Percentiles rank a stretch among this genome's conserved stretches.
phyloP scores from a whole-genome alignment of 1,140 invertebrate species.

The Nasonia vitripennis region DNA sequence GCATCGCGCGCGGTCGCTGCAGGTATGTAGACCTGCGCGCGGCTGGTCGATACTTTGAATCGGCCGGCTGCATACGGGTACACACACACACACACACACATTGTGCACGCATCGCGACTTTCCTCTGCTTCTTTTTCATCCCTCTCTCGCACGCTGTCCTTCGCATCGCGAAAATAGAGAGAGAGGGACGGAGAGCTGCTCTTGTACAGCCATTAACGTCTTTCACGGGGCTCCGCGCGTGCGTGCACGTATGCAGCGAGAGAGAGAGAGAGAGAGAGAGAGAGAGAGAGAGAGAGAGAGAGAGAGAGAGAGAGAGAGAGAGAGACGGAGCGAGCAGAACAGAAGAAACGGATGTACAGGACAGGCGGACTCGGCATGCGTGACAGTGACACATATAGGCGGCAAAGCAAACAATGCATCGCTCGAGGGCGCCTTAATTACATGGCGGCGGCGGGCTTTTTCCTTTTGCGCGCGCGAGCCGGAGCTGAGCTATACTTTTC shows the following conservation, averaged over 20 bases:
- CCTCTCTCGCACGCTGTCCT: slow-evolving; percentile 21
- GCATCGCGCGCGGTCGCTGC: not conserved
- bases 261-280: not conserved
- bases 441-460: slow-evolving; percentile 59
- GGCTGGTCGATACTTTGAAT: slow-evolving; percentile 25
- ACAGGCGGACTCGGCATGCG: slow-evolving; percentile 61
- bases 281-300: not conserved
- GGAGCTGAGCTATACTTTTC: slow-evolving; percentile 55
- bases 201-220: slow-evolving; percentile 54
- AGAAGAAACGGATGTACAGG: slow-evolving; percentile 62
- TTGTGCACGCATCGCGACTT: slow-evolving; percentile 16
- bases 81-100: not conserved
- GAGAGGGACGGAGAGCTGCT: slow-evolving; percentile 34
- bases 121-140: not conserved
- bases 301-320: not conserved
- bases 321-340: slow-evolving; percentile 40
- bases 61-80: not conserved
- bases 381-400: slow-evolving; percentile 71
- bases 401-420: slow-evolving; percentile 67
- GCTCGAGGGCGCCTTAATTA: slow-evolving; percentile 69
- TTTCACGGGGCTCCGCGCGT: slow-evolving; percentile 21
- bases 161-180: not conserved
- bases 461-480: slow-evolving; percentile 50
- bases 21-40: not conserved
- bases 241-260: not conserved